Percentiles rank a stretch among this genome's conserved stretches.
phyloP scores from a whole-genome alignment of 2,888 invertebrate genomes.

The Nomada goodeniana region DNA sequence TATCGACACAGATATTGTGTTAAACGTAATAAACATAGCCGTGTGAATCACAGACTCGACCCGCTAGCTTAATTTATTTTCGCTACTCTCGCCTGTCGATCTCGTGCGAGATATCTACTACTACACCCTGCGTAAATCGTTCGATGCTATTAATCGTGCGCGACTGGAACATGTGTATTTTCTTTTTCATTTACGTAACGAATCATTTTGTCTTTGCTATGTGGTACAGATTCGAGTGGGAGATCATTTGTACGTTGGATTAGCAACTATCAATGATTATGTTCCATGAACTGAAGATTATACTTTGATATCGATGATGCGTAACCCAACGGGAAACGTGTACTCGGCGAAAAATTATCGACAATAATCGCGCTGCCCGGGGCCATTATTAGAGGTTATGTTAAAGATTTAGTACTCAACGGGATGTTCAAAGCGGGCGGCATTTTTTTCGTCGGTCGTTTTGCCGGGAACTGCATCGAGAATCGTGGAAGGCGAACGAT shows the following conservation, averaged over 20 bases:
- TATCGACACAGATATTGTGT: not conserved
- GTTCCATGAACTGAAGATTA: not conserved
- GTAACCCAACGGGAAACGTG: too few relatives aligned
- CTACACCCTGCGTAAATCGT: not conserved
- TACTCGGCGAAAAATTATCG: not conserved
- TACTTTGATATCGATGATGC: not conserved
- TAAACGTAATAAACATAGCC: constrained; percentile 13
- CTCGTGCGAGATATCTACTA: not conserved
- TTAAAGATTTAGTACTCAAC: not conserved
- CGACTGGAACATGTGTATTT: not conserved
- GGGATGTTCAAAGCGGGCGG: not conserved
- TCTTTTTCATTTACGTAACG: constrained; percentile 22
- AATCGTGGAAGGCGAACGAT: not conserved
- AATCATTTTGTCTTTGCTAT: not conserved
- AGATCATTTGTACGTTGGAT: not conserved
- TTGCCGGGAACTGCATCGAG: constrained; percentile 1
- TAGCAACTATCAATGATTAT: constrained; percentile 31
- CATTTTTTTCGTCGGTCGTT: not conserved
- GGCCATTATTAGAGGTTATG: constrained; percentile 33
- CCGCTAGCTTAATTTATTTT: not conserved
- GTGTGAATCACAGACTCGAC: constrained; percentile 13
- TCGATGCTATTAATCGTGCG: constrained; percentile 3
- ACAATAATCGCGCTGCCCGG: not conserved
- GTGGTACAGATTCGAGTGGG: not conserved
- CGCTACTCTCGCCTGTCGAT: not conserved